Evolutionary conservation across 1,140 invertebrate species (phyloP), one percentile per base, ranked within the genome.

Genomic region (Eufriesea mexicana): DNA sequence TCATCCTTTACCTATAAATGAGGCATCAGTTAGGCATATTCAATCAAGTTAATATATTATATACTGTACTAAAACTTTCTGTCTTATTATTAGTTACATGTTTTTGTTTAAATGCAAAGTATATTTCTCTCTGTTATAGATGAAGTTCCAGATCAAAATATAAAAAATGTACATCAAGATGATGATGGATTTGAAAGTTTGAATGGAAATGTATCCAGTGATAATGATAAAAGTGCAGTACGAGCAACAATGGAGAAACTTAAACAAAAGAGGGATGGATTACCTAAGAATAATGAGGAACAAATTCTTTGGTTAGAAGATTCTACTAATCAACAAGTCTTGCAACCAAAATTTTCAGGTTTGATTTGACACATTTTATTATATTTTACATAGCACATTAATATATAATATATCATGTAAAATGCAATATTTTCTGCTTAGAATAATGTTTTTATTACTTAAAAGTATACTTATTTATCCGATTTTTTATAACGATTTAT

Each of bases 101-200:
- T 35, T 79, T 76, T 47, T 70, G 77, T 54, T 83, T 79, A 74
- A 78, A 45, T 70, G 18, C 16, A 55, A 54, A 67, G 20, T 86
- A 72, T 66, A 83, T 84, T 62, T 61, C 68, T 42, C 54, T 18
- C n/a, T 85, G 8, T 35, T 75, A 80, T 68, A 89, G 86, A 87
- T 84, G 49, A 89, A 82, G 64, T 79, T 45, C 67, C 79, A 85
- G 84, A 86, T 74, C 86, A 89, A 84, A 89, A 79, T 85, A 70
- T 79, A 61, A 86, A 82, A 79, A 92, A 88, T 86, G 86, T 93
- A 59, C 91, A 93, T 86, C 93, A 92, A 78, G 97, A 97, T 66
- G 97, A 98, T 90, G 97, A 98, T 93, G 97, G 97, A 23, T 98
- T 98, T 92, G 97, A 98, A 94, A 98, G 97, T 91, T 94, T 98